Percentiles rank a stretch among this genome's conserved stretches.
Conservation (phyloP, 2,797 vertebrate genomes). For the Rhynchotus rufescens region DNA sequence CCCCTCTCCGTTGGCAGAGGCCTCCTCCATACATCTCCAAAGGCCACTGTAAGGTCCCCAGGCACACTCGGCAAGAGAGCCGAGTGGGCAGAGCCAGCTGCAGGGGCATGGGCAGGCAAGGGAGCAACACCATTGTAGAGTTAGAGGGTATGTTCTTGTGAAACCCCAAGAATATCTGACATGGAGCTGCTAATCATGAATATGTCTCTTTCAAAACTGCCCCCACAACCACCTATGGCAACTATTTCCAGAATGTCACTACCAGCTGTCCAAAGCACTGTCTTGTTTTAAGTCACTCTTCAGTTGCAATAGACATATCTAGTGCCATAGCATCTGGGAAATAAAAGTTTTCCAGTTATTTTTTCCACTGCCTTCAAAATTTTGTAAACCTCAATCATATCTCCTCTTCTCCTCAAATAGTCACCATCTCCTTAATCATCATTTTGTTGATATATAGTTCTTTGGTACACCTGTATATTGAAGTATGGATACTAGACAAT, state of each 20-base stretch:
- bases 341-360: neutral
- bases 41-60: too few species aligned
- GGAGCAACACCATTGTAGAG: neutral
- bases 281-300: neutral
- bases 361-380: neutral
- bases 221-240: neutral
- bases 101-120: neutral
- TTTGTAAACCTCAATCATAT: neutral
- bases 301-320: neutral
- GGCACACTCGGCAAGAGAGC: neutral
- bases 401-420: neutral
- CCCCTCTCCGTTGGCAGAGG: neutral
- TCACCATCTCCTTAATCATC: neutral
- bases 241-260: neutral
- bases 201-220: neutral
- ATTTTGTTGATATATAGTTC: neutral
- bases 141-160: neutral
- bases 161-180: neutral
- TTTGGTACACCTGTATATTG: neutral
- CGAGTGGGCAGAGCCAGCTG: neutral
- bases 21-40: neutral
- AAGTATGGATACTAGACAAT: neutral
- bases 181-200: too few species aligned
- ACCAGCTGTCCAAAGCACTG: neutral
- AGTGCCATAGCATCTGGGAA: neutral